Evolutionary conservation across 2,888 invertebrate genomes (phyloP).

Genomic region (Synergus umbraculus): DNA sequence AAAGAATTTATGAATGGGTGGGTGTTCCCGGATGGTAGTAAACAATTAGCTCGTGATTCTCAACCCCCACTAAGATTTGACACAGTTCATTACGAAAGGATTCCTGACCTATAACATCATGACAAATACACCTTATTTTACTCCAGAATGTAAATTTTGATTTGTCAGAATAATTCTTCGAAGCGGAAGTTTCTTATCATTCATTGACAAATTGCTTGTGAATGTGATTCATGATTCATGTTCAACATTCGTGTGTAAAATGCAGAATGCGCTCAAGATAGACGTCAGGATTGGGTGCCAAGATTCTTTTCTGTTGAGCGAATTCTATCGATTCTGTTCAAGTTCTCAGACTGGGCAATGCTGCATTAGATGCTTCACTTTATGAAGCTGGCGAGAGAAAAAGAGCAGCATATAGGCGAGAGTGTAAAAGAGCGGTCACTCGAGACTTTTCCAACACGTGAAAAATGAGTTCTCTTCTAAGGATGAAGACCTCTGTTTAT

Average conservation of each 20-base stretch:
- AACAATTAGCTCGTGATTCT: constrained; percentile 35
- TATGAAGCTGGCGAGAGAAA: constrained; percentile 9
- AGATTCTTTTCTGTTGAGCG: constrained; percentile 25
- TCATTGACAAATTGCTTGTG: too few species aligned
- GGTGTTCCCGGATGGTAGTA: constrained; percentile 28
- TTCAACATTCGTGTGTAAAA: too few species aligned
- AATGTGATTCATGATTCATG: too few species aligned
- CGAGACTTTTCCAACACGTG: constrained; percentile 26
- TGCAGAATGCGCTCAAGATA: neutral
- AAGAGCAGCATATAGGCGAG: constrained; percentile 8
- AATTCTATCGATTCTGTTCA: constrained; percentile 28
- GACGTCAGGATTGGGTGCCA: constrained; percentile 11
- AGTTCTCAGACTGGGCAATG: neutral
- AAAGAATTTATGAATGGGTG: constrained; percentile 42
- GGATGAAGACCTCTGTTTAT: constrained; percentile 11
- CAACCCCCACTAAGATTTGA: constrained; percentile 26
- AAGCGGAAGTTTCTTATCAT: neutral
- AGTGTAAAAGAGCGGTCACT: constrained; percentile 9
- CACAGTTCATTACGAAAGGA: constrained; percentile 25
- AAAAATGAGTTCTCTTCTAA: constrained; percentile 18
- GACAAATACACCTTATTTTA: neutral
- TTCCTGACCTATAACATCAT: constrained; percentile 11
- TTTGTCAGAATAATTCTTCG: neutral
- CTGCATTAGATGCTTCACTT: neutral
- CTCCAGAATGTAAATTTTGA: neutral